Evolutionary conservation across 2,113 vertebrate species (phyloP).

Genomic region (Apeltes quadracus): DNA sequence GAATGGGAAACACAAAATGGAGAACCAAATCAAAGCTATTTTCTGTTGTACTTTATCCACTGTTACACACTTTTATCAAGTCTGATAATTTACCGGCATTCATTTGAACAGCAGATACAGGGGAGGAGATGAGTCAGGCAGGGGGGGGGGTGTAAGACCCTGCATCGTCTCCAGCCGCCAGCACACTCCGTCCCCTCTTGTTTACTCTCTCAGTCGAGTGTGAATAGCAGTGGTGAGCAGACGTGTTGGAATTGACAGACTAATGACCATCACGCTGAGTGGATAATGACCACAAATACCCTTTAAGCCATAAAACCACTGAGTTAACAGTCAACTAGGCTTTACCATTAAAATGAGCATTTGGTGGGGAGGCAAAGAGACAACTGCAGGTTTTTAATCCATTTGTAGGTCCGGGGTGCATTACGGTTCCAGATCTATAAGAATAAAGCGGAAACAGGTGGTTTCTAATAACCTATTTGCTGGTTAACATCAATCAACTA

Average conservation of each 20-base stretch:
- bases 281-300: conserved; percentile 61
- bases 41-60: background rate
- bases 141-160: background rate
- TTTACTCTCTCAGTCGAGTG: conserved; percentile 62
- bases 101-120: background rate
- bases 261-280: conserved; percentile 65
- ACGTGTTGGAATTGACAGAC: conserved; percentile 56
- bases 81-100: background rate
- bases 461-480: conserved; percentile 15
- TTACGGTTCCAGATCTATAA: background rate
- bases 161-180: conserved; percentile 7
- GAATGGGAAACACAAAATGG: conserved; percentile 17
- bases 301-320: conserved; percentile 52
- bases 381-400: background rate
- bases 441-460: background rate
- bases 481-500: too few species aligned
- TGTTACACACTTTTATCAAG: background rate
- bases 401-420: background rate
- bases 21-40: conserved; percentile 6
- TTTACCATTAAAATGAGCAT: conserved; percentile 28
- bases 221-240: conserved; percentile 53
- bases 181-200: conserved; percentile 22
- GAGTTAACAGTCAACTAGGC: conserved; percentile 32
- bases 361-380: conserved; percentile 12
- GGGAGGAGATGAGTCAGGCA: background rate